Evolutionary conservation across 2,797 vertebrate genomes (phyloP).

Genomic region (Chelon auratus): DNA sequence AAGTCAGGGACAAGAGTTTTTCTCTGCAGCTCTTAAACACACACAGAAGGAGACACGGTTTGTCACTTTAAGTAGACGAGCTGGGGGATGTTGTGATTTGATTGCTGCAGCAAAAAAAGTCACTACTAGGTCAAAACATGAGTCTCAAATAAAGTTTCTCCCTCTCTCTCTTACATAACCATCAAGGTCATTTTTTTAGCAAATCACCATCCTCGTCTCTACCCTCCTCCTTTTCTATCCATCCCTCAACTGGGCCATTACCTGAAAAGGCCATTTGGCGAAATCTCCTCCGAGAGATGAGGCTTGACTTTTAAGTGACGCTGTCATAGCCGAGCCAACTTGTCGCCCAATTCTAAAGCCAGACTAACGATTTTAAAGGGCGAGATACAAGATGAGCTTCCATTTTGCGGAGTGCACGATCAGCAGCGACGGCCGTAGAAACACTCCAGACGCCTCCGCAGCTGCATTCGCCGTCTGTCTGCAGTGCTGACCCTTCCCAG

Average conservation of each 20-base stretch:
- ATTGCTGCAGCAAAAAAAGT: slow-evolving; percentile 22
- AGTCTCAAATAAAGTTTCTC: slow-evolving; percentile 26
- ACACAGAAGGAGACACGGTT: neutral
- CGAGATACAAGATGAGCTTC: slow-evolving; percentile 9
- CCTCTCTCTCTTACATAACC: slow-evolving; percentile 16
- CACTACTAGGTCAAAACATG: slow-evolving; percentile 29
- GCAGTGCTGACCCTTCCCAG: slow-evolving; percentile 40
- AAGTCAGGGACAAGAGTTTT: neutral
- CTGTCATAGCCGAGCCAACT: slow-evolving; percentile 49
- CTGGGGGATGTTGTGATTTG: slow-evolving; percentile 8
- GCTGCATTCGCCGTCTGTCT: slow-evolving; percentile 26
- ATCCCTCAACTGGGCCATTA: slow-evolving; percentile 68
- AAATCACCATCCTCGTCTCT: slow-evolving; percentile 36
- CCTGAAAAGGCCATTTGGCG: slow-evolving; percentile 67
- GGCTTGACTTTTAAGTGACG: slow-evolving; percentile 60
- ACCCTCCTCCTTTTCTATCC: slow-evolving; percentile 30
- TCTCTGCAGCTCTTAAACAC: neutral
- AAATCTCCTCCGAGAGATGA: slow-evolving; percentile 62
- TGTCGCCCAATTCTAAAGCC: slow-evolving; percentile 3
- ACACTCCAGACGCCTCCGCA: slow-evolving; percentile 27
- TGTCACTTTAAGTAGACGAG: slow-evolving; percentile 23
- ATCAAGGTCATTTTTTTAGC: slow-evolving; percentile 57
- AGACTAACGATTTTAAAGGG: slow-evolving; percentile 17
- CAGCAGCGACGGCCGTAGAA: slow-evolving; percentile 22
- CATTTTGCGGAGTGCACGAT: neutral